Conservation (phyloP, 35 echinoderm and acorn worm species). For the Heliocidaris tuberculata region DNA sequence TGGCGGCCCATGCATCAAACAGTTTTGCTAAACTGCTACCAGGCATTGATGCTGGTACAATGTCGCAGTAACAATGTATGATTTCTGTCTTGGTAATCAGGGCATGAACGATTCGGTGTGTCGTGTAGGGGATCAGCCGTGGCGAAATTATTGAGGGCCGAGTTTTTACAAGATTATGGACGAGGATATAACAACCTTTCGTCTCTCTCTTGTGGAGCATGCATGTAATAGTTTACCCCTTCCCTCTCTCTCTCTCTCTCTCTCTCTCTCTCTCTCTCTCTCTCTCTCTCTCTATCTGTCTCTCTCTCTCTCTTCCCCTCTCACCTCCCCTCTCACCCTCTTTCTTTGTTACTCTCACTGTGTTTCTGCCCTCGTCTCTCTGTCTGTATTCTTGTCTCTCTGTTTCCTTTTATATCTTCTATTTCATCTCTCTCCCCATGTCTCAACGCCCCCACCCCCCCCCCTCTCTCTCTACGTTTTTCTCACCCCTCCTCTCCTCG, state of each 20-base stretch:
- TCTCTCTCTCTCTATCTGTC: too few relatives aligned
- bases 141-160: background rate
- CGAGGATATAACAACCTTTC: background rate
- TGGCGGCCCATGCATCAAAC: background rate
- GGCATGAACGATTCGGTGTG: background rate
- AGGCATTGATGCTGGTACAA: background rate
- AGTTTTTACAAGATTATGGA: slow-evolving; percentile 1
- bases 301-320: background rate
- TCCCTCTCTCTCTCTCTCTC: background rate
- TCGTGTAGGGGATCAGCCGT: background rate
- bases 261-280: background rate
- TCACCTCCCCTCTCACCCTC: background rate
- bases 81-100: background rate
- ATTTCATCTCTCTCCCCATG: too few relatives aligned
- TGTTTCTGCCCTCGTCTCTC: too few relatives aligned
- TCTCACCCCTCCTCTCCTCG: too few relatives aligned
- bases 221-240: too few relatives aligned
- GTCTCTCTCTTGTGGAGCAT: background rate
- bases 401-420: too few relatives aligned
- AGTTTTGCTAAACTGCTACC: background rate
- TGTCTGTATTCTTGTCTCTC: too few relatives aligned
- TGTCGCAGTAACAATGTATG: background rate
- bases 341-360: background rate
- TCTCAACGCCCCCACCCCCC: too few relatives aligned
- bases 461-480: too few relatives aligned